Base-by-base conservation (phyloP, 1,140 invertebrate species). In the Leguminivora glycinivorella region DNA sequence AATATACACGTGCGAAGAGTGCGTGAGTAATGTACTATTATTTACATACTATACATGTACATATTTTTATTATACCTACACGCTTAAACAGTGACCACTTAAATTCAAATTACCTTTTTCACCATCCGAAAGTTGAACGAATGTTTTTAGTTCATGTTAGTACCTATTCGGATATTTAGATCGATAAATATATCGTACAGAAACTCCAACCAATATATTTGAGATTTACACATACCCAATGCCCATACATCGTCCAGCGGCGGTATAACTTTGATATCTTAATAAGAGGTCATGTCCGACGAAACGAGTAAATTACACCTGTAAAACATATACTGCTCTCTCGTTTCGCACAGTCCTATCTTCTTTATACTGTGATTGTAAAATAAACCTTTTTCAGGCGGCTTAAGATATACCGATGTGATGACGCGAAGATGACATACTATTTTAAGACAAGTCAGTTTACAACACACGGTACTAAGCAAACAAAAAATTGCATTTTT, bases 261-360 rank as follows among this genome's bases (percentile, higher is more conserved):
- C 70, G 71, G 77, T 73, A 82, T 78, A 76, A 79, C 76, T 81
- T 78, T 83, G 81, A 84, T 83, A 80, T 74, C 80, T 84, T 84
- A 83, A 84, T 84, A 84, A 77, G 81, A 83, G 68, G 52, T 63
- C 56, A 75, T 80, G 75, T 78, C 77, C 70, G 75, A 47, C 68
- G 79, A 75, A 77, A 82, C 75, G 72, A 73, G 80, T 75, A 82
- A 83, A 84, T 86, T 79, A 72, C 75, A 75, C 68, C 74, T 70
- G 69, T 69, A 74, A 74, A 83, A 76, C 72, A 63, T 74, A 70
- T 52, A 52, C n/a, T 22, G 47, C 19, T 19, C 10, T 9, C n/a
- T 10, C 19, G 5, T 17, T 52, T 19, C 7, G 19, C 47, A 52
- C 7, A 22, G 47, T 3, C 19, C n/a, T 22, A 22, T 52, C 19